These are phyloP conservation scores for Tachina grossa DNA, from an alignment of 2,888 invertebrate genomes.

Conservation along the genomic window DNA sequence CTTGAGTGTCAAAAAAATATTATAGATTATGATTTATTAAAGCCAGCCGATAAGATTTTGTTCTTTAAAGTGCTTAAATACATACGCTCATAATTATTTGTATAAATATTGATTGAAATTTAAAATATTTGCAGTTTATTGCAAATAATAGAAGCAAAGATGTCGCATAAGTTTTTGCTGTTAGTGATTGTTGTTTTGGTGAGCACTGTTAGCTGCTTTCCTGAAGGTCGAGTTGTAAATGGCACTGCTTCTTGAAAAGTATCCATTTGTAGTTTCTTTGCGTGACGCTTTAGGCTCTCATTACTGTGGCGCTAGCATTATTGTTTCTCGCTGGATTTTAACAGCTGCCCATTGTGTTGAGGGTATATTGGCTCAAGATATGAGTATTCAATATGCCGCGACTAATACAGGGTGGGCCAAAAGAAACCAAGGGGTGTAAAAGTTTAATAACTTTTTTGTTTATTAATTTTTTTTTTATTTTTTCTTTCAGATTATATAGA, in stretches of 20 bases:
- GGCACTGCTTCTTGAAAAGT: conserved; percentile 77
- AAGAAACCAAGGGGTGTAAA: too few species aligned
- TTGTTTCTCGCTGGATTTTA: conserved; percentile 75
- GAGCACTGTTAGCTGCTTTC: conserved; percentile 65
- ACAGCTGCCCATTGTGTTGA: conserved; percentile 79
- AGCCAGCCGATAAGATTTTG: conserved; percentile 42
- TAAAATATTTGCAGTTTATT: conserved; percentile 13
- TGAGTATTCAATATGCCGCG: conserved; percentile 77
- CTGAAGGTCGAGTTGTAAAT: conserved; percentile 78
- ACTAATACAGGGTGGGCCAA: too few species aligned
- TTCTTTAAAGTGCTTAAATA: not conserved
- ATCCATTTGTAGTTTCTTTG: conserved; percentile 79
- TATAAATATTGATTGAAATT: conserved; percentile 35
- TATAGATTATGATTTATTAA: conserved; percentile 21
- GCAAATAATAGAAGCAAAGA: conserved; percentile 1
- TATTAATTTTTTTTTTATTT: too few species aligned
- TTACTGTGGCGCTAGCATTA: conserved; percentile 77
- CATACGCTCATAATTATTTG: not conserved
- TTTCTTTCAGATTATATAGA: too few species aligned
- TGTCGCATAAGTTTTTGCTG: conserved; percentile 44
- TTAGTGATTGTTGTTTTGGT: conserved; percentile 17
- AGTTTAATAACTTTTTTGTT: too few species aligned
- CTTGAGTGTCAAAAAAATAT: not conserved
- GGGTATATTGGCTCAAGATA: conserved; percentile 42
- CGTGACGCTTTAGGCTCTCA: conserved; percentile 76